A percentile compares a stretch with the other conserved stretches of the same genome.
Conservation (phyloP, 2,888 invertebrate species). For the Mythimna loreyi region DNA sequence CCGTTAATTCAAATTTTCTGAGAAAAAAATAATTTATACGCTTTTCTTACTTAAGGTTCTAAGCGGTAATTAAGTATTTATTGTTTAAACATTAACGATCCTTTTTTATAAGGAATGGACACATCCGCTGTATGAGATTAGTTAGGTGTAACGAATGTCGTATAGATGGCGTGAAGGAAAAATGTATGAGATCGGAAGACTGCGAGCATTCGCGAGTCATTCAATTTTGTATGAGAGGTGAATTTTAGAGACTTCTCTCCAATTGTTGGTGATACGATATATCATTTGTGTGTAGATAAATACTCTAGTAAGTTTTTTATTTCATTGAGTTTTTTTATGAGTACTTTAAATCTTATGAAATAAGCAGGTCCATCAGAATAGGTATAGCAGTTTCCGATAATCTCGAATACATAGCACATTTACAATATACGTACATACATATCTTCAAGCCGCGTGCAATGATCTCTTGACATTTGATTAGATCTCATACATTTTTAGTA, state of each 20-base stretch:
- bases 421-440: conserved; percentile 56
- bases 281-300: conserved; percentile 27
- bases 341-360: conserved; percentile 14
- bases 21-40: conserved; percentile 83
- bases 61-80: conserved; percentile 88
- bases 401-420: conserved; percentile 44
- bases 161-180: conserved; percentile 22
- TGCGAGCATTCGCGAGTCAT: conserved; percentile 16
- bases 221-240: conserved; percentile 41
- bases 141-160: conserved; percentile 78
- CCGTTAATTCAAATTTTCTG: conserved; percentile 77
- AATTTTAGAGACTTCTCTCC: conserved; percentile 25
- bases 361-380: conserved; percentile 1
- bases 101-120: conserved; percentile 71
- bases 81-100: conserved; percentile 74
- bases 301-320: conserved; percentile 9
- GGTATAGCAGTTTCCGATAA: conserved; percentile 16
- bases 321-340: not conserved
- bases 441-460: conserved; percentile 28
- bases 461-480: conserved; percentile 41
- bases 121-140: conserved; percentile 83
- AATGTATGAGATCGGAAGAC: conserved; percentile 54
- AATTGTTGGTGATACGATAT: conserved; percentile 13
- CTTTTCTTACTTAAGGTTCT: conserved; percentile 89
- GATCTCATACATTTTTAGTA: conserved; percentile 66